Evolutionary conservation across 2,797 vertebrate species (phyloP).

Genomic region (Falco concolor): DNA sequence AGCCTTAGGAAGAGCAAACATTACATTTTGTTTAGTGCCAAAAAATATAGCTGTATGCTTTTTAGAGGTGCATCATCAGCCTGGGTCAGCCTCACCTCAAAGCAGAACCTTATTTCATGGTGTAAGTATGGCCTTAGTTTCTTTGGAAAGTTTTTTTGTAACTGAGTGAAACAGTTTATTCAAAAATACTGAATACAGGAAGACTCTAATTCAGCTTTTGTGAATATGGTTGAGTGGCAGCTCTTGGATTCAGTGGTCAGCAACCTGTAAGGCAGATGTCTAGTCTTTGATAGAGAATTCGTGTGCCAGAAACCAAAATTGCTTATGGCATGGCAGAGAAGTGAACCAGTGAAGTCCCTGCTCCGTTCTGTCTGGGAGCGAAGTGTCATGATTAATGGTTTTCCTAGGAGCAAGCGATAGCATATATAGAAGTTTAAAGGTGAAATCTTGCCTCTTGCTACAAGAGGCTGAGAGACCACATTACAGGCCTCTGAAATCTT

Average conservation of each 20-base stretch:
- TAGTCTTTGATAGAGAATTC: not conserved
- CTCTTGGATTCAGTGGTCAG: not conserved
- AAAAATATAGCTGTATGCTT: not conserved
- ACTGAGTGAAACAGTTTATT: not conserved
- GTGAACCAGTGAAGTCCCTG: not conserved
- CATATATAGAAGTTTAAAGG: not conserved
- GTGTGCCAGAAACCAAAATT: not conserved
- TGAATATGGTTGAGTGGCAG: not conserved
- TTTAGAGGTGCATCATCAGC: not conserved
- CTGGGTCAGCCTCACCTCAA: not conserved
- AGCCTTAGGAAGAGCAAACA: not conserved
- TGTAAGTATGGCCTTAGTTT: not conserved
- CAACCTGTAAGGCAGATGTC: not conserved
- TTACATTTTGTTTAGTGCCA: not conserved
- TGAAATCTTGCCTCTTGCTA: not conserved
- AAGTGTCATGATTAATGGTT: not conserved
- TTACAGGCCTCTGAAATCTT: not conserved
- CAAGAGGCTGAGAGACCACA: not conserved
- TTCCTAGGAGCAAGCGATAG: not conserved
- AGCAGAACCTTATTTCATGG: not conserved
- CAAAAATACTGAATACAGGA: not conserved
- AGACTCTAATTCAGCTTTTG: not conserved
- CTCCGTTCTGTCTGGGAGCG: not conserved
- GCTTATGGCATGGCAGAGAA: not conserved
- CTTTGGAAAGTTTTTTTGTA: not conserved